Base-by-base conservation (phyloP, 2,888 invertebrate species). In the Tenodera sinensis region DNA sequence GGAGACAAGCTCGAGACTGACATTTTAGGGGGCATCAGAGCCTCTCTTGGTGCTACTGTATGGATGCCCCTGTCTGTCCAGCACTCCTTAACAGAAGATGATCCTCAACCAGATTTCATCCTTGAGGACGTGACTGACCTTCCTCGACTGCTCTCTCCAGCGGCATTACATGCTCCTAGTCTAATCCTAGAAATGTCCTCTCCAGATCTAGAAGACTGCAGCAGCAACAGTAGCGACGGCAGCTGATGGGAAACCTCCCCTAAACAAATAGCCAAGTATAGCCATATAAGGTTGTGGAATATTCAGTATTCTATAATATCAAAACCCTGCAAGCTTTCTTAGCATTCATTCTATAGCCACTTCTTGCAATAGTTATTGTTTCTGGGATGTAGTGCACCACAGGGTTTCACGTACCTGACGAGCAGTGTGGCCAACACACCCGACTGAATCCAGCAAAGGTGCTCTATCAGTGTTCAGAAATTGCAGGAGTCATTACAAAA, bases 1-100 rank as follows among this genome's bases (percentile, higher is more conserved):
- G 98, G 98, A 85, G 98, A 98, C 93, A 97, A 97, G 93, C 93
- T 98, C 91, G 97, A 97, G 93, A 97, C 98, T 82, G 98, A 98
- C 93, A 97, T 98, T 92, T 95, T 96, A 93, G 98, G 97, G 90
- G 97, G 97, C 47, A 96, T 95, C 92, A 94, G 96, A 93, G 97
- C 97, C 71, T 96, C 96, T 91, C 93, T 97, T 90, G 96, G 96
- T 25, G 96, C 96, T 71, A 97, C 97, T 0, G 96, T 98, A 28
- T 97, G 97, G 97, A 95, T 97, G 91, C 97, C 97, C 47, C 93
- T 96, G 84, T 92, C 92, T 25, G 91, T 92, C 82, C 92, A 93
- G 90, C 92, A 92, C 47, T 92, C 92, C 85, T 92, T 92, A 28
- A 91, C 91, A 3, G 92, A 92, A 27, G 94, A 94, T 91, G 93